Percentiles rank a stretch among this genome's conserved stretches.
Evolutionary conservation across 2,888 invertebrate genomes (phyloP).

Genomic region (Nymphalis urticae): DNA sequence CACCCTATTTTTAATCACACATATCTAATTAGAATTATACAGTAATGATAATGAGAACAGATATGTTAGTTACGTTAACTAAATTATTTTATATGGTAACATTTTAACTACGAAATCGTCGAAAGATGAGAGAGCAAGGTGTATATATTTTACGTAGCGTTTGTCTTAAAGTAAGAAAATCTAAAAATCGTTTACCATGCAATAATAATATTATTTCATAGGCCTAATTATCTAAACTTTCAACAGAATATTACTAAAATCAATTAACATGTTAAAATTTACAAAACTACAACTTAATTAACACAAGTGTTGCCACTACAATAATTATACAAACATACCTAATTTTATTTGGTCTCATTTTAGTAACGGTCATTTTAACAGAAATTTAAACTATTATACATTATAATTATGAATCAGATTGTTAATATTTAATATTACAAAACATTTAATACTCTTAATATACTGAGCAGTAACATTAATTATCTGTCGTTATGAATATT

Average conservation of each 20-base stretch:
- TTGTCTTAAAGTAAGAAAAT: constrained; percentile 1
- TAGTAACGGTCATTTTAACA: constrained; percentile 71
- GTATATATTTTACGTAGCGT: constrained; percentile 33
- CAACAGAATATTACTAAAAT: constrained; percentile 46
- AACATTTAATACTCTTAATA: constrained; percentile 15
- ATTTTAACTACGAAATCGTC: constrained; percentile 64
- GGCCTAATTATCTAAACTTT: constrained; percentile 33
- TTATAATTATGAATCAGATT: constrained; percentile 16
- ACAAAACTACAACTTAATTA: constrained; percentile 73
- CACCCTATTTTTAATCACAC: constrained; percentile 66
- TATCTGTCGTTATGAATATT: constrained; percentile 19
- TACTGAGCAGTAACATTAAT: constrained; percentile 21
- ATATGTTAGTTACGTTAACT: constrained; percentile 62
- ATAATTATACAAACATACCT: constrained; percentile 70
- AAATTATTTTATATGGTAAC: constrained; percentile 75
- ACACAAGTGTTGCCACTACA: constrained; percentile 62
- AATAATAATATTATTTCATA: constrained; percentile 23
- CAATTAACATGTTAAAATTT: constrained; percentile 73
- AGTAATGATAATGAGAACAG: constrained; percentile 64
- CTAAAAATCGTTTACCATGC: constrained; percentile 1
- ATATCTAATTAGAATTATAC: constrained; percentile 69
- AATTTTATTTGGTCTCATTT: constrained; percentile 81
- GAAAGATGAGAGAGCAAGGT: constrained; percentile 1
- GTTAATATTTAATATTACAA: constrained; percentile 8
- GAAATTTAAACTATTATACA: constrained; percentile 46